Base-by-base conservation (phyloP, 2,797 vertebrate species). In the Leucoraja ocellata region DNA sequence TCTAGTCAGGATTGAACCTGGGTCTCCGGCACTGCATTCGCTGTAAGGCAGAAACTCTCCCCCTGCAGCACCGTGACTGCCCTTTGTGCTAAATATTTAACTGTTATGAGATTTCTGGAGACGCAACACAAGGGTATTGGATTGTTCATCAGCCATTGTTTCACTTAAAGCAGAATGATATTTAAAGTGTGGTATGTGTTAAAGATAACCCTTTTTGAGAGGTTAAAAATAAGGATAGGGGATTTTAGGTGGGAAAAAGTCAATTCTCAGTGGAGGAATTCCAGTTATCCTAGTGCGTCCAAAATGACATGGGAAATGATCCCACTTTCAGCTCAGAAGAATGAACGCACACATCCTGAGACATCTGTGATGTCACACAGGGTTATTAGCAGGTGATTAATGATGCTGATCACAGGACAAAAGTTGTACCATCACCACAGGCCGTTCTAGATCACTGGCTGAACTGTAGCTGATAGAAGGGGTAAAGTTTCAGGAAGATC, bases 331-430 rank as follows among this genome's bases (percentile, higher is more conserved):
- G 36, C 90, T 74, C 32, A 73, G 68, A 92, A 73, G 71, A 92
- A 76, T 76, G 39, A 54, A n/a, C 16, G 90, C 71, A 92, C 71
- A 92, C 39, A 74, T 54, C 46, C 90, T 54, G 90, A 25, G 90
- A 74, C 90, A 92, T 91, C 90, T 91, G 90, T 36, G 36, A 92
- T 76, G 90, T 46, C 39, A 92, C 90, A 54, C 39, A 74, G 65
- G 71, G 21, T 76, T 76, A 92, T 92, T 92, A n/a, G 90, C 39
- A 76, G 90, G 23, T 92, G 90, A 92, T 92, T 92, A 92, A 92
- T 92, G 90, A 92, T 74, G 90, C 90, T 54, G 71, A 54, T 46
- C 90, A 46, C 8, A 92, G 90, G 21, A 92, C 90, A 54, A 76
- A 76, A 58, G 90, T 73, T 13, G 13, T 9, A 74, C 36, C 21